Conservation (phyloP, 2,888 invertebrate genomes). For the Heteropelma amictum region DNA sequence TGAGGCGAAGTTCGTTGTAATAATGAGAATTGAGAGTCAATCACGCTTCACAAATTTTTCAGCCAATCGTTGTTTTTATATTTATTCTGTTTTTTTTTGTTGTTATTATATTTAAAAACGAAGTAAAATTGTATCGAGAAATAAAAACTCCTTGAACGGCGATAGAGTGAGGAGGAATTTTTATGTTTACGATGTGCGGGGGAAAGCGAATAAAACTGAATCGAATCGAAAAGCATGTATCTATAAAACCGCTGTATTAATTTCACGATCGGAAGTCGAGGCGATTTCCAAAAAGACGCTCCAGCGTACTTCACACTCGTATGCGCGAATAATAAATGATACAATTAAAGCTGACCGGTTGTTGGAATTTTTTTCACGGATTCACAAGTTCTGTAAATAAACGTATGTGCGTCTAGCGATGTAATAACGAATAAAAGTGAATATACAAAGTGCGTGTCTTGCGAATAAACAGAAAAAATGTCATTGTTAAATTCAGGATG, state of each 20-base stretch:
- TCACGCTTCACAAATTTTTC: conserved; percentile 21
- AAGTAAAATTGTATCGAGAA: neutral
- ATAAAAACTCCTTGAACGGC: neutral
- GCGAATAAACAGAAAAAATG: too few relatives aligned
- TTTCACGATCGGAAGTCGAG: too few relatives aligned
- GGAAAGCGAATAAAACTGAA: neutral
- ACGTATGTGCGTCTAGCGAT: conserved; percentile 68
- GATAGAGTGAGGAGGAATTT: neutral
- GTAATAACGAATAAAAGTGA: conserved; percentile 52
- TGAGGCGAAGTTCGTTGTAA: conserved; percentile 40
- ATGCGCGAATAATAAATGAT: neutral
- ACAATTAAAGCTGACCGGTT: conserved; percentile 23
- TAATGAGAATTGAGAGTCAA: conserved; percentile 38
- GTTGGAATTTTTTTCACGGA: conserved; percentile 37
- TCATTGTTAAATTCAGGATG: too few relatives aligned
- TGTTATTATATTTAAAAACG: neutral
- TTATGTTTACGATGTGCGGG: neutral
- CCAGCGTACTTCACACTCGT: neutral
- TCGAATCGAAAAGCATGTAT: neutral
- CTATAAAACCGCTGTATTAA: too few relatives aligned
- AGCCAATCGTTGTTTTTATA: conserved; percentile 19
- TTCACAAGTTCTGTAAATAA: conserved; percentile 72
- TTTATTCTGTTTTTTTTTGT: conserved; percentile 22
- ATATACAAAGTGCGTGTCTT: too few relatives aligned
- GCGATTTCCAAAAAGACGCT: neutral